A percentile compares a stretch with the other conserved stretches of the same genome.
Evolutionary conservation across 2,888 invertebrate genomes (phyloP).

Genomic region (Bedellia somnulentella): DNA sequence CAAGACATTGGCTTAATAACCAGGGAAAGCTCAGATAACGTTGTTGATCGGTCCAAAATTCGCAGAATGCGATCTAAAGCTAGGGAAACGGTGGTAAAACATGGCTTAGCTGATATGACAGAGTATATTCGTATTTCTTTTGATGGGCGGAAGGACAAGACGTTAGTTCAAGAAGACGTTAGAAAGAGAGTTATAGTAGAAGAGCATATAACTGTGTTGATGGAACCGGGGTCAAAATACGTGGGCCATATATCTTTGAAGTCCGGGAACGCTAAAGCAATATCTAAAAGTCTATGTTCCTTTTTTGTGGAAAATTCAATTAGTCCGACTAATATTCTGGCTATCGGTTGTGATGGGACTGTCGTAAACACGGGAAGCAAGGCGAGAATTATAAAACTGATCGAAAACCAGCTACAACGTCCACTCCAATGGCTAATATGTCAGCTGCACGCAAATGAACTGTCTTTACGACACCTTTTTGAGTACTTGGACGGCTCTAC

Average conservation of each 20-base stretch:
- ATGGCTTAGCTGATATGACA: slow-evolving; percentile 2
- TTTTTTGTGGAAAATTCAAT: slow-evolving; percentile 5
- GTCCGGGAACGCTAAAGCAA: not conserved
- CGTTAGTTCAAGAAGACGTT: too few species aligned
- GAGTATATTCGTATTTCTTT: slow-evolving; percentile 9
- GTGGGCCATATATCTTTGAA: not conserved
- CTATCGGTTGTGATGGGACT: slow-evolving; percentile 14
- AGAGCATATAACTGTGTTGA: not conserved
- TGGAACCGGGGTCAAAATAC: not conserved
- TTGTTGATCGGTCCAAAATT: slow-evolving; percentile 13
- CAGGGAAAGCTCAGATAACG: slow-evolving; percentile 8
- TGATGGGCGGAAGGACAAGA: slow-evolving; percentile 13
- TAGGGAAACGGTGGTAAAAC: too few species aligned
- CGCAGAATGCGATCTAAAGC: slow-evolving; percentile 9
- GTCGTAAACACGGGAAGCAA: slow-evolving; percentile 13
- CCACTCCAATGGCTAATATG: not conserved
- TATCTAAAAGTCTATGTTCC: not conserved
- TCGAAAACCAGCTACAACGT: not conserved
- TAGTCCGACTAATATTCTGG: too few species aligned
- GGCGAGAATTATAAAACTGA: slow-evolving; percentile 6
- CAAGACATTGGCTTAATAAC: slow-evolving; percentile 11
- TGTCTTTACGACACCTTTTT: not conserved
- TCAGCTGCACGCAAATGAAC: not conserved
- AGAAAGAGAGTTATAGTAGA: not conserved
- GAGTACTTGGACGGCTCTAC: not conserved